These are phyloP conservation scores for Crenuchus spilurus DNA, from an alignment of 2,797 vertebrate genomes.

Conservation along the genomic window DNA sequence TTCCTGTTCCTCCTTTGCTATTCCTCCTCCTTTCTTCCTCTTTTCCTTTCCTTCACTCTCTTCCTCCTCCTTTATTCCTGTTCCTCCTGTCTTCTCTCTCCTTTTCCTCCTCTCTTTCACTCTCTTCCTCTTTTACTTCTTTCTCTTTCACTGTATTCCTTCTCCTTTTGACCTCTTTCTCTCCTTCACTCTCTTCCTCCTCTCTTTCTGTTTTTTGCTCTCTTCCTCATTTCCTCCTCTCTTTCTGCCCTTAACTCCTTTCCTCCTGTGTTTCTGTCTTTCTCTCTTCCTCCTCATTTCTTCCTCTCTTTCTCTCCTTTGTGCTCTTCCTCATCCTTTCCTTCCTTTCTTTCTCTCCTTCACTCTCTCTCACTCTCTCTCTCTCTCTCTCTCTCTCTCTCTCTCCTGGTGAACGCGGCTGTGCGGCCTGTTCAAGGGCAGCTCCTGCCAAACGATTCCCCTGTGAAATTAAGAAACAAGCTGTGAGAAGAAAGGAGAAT, in stretches of 20 bases:
- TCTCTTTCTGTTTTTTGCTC: constrained; percentile 40
- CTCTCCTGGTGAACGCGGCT: constrained; percentile 35
- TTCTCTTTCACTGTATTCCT: constrained; percentile 37
- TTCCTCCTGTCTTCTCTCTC: constrained; percentile 60
- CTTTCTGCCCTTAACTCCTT: too few relatives aligned
- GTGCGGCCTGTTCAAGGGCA: constrained; percentile 78
- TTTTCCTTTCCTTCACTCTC: too few relatives aligned
- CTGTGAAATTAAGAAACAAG: constrained; percentile 78
- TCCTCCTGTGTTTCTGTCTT: constrained; percentile 67
- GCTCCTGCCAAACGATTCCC: constrained; percentile 80
- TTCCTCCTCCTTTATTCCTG: constrained; percentile 36
- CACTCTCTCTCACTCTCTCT: background rate
- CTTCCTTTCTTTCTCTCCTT: background rate
- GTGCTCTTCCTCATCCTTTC: constrained; percentile 48
- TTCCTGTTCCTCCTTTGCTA: too few relatives aligned
- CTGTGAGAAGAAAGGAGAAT: constrained; percentile 65
- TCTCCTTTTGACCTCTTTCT: too few relatives aligned
- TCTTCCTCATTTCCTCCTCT: too few relatives aligned
- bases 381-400: constrained; percentile 32
- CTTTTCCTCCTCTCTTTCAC: constrained; percentile 26
- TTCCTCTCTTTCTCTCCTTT: too few relatives aligned
- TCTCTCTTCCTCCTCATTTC: constrained; percentile 53
- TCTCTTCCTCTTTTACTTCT: constrained; percentile 17
- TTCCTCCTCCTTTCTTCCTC: constrained; percentile 49
- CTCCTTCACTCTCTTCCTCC: background rate